Base-by-base conservation (phyloP, 2,797 vertebrate genomes). In the Halcyon badia region DNA sequence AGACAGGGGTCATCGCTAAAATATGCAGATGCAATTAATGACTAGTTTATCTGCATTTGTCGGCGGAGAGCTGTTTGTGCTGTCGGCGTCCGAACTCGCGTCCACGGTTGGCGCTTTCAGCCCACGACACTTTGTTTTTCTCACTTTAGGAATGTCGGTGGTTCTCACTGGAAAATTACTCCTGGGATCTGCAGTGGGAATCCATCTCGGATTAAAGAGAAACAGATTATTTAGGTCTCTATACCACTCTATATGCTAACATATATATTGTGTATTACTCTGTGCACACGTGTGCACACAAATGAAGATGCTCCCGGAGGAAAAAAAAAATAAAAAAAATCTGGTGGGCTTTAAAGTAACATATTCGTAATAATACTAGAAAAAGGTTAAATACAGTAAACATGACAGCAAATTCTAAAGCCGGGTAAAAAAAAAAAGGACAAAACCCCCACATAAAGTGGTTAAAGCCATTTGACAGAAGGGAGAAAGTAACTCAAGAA, bases 401-500 rank as follows among this genome's bases (percentile, higher is more conserved):
- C 86, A 94, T 14, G 95, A 95, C 80, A 89, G 96, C 92, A 92
- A 91, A 92, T 96, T 95, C 86, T 68, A 94, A 94, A 94, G 76
- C 60, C 22, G 93, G 75, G 81, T 81, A 71, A 91, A 93, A 97
- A 80, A 81, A 97, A 80, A 81, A 89, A 39, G 91, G 61, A 78
- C 85, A 88, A 90, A 61, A 0, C 49, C 73, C 73, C 37, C 83
- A 8, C 33, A 42, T 4, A 60, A 92, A 97, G 79, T 95, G 60
- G 85, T 83, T 93, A 90, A 93, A 97, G 83, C 83, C 68, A 4
- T 89, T 96, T 94, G 94, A 68, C 18, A 17, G 92, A 88, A 89
- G 94, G 57, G 89, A 96, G 95, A 98, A 98, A 96, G 89, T 97
- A 96, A 98, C 98, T 98, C 98, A 97, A 98, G 96, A 98, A 96